Evolutionary conservation across 2,797 vertebrate genomes (phyloP), one percentile per base, ranked within the genome.

Genomic region (Esox lucius): DNA sequence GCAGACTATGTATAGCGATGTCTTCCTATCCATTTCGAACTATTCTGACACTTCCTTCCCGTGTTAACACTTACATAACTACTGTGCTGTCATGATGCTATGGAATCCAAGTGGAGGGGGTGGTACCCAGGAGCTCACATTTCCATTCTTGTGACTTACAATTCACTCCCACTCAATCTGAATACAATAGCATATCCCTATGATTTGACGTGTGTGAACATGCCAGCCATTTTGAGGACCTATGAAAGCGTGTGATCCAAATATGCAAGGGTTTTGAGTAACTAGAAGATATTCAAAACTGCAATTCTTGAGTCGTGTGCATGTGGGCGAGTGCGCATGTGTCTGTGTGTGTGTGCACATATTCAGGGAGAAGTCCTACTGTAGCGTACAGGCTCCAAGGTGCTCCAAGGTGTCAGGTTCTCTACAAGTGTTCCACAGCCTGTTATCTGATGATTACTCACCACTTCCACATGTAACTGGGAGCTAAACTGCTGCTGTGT

Each of bases 381-480:
- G 17, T 71, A 71, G 19, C 9, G 53, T 19, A 31, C 22, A 22
- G 51, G 71, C 74, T 72, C 62, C 3, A 42, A n/a, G n/a, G n/a
- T n/a, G n/a, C n/a, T n/a, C n/a, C n/a, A n/a, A 78, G 71, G 76
- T 80, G 83, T 84, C 84, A 82, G 74, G 82, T 80, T 83, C 72
- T 80, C 72, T 73, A 69, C 77, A 71, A 79, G 85, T 72, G 80
- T 81, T 83, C 77, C 75, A 51, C 77, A 78, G 75, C 28, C 77
- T 71, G 82, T 86, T 84, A 80, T 86, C 85, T 85, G 78, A 83
- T 75, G 81, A 86, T 78, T 80, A 75, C 73, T 80, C 83, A 70
- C 72, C 67, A 77, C 81, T 84, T 87, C 85, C 78, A 74, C 73
- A 49, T 75, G 78, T 84, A 81, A 84, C 75, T 75, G 74, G 73